Evolutionary conservation across 2,113 vertebrate genomes (phyloP).

Genomic region (Parus major): DNA sequence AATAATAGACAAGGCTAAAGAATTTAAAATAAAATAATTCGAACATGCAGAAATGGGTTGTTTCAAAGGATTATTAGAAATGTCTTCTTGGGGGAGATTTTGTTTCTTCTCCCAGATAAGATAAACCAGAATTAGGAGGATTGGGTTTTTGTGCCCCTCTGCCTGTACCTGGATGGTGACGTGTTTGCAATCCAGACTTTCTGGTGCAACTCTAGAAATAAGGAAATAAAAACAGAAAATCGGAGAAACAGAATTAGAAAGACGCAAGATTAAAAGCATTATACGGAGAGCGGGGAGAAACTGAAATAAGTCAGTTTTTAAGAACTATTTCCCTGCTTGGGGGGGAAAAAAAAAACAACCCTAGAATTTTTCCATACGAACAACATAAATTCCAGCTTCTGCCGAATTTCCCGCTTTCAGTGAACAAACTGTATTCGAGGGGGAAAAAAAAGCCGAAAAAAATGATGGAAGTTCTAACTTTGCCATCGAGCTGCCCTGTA

Average conservation of each 20-base stretch:
- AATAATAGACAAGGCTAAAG: background rate
- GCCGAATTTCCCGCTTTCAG: background rate
- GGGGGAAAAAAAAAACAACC: fast-evolving
- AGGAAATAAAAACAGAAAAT: background rate
- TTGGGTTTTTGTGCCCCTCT: background rate
- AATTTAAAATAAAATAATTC: background rate
- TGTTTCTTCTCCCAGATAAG: background rate
- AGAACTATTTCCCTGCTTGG: background rate
- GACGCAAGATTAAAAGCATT: background rate
- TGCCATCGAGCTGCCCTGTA: background rate
- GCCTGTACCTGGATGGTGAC: background rate
- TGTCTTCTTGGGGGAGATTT: background rate
- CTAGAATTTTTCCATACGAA: background rate
- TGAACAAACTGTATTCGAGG: background rate
- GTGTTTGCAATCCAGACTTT: background rate
- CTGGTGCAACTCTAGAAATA: background rate
- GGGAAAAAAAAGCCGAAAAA: background rate
- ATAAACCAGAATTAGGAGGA: background rate
- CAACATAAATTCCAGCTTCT: background rate
- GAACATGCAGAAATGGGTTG: background rate
- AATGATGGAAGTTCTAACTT: background rate
- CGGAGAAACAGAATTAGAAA: background rate
- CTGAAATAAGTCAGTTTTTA: background rate
- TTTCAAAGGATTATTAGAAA: background rate
- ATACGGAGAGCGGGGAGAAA: background rate